Conservation (phyloP, 2,797 vertebrate genomes). For the Brachymystax lenok region DNA sequence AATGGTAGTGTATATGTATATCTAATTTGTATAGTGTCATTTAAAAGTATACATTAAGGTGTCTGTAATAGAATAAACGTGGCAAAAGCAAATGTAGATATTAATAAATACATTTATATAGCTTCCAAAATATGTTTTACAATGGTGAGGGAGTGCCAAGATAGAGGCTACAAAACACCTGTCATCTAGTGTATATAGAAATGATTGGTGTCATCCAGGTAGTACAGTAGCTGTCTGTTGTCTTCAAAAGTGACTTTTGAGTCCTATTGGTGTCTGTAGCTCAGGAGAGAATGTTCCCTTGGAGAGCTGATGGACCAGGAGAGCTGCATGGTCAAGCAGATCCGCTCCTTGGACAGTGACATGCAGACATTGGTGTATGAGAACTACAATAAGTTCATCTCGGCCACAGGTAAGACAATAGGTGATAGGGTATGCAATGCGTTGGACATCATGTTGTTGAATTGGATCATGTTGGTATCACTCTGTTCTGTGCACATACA, state of each 20-base stretch:
- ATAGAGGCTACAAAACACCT: no score
- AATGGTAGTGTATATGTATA: no score
- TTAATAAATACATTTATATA: no score
- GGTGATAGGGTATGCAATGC: no score
- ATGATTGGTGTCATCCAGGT: background rate
- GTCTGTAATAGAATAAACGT: no score
- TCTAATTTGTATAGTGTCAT: no score
- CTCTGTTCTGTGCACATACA: background rate
- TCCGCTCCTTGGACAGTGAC: slow-evolving; percentile 94
- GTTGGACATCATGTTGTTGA: background rate
- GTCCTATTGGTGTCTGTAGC: slow-evolving; percentile 63
- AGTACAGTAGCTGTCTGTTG: background rate
- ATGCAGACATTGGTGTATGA: slow-evolving; percentile 99
- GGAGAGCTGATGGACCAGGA: slow-evolving; percentile 93
- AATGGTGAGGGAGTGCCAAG: no score
- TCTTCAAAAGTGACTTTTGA: background rate
- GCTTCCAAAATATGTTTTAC: no score
- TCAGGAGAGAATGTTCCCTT: slow-evolving; percentile 90
- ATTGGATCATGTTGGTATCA: background rate
- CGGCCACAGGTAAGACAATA: slow-evolving; percentile 85
- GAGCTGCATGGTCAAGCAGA: slow-evolving; percentile 94
- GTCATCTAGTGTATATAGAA: background rate
- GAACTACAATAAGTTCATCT: slow-evolving; percentile 99
- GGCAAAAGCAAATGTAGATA: no score
- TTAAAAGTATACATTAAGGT: no score